Evolutionary conservation across 2,888 invertebrate genomes (phyloP).

Genomic region (Machimus rusticus): DNA sequence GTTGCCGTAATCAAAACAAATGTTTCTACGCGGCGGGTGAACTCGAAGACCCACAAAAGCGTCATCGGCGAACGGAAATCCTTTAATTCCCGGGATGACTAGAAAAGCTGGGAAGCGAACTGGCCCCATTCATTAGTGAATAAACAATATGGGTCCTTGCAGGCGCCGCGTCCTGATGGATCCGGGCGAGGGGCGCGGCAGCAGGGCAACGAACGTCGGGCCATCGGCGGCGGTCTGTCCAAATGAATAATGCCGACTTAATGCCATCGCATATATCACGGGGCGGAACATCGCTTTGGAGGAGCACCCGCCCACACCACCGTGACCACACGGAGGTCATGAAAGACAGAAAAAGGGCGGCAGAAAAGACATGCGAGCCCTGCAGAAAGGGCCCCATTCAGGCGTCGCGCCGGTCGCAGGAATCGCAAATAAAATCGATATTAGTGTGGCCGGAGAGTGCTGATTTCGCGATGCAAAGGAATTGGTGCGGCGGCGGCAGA

Average conservation of each 20-base stretch:
- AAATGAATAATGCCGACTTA: not conserved
- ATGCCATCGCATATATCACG: not conserved
- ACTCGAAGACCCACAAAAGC: not conserved
- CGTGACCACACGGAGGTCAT: not conserved
- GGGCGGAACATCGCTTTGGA: not conserved
- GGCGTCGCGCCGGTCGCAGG: slow-evolving; percentile 11
- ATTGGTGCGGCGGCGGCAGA: not conserved
- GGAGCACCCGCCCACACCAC: not conserved
- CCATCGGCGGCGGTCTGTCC: not conserved
- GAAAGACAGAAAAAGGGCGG: not conserved
- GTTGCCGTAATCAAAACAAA: not conserved
- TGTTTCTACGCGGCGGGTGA: not conserved
- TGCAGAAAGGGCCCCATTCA: not conserved
- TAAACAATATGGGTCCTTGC: not conserved
- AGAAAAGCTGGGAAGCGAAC: not conserved
- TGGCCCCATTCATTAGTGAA: not conserved
- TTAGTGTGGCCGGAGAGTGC: not conserved
- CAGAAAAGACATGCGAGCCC: not conserved
- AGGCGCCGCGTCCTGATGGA: not conserved
- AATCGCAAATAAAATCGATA: slow-evolving; percentile 11
- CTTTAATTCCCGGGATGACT: not conserved
- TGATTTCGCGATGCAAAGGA: not conserved
- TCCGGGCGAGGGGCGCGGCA: not conserved
- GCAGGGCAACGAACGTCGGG: not conserved
- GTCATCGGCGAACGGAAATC: not conserved